Evolutionary conservation across 2,888 invertebrate species (phyloP).

Genomic region (Heteromurus nitidus): DNA sequence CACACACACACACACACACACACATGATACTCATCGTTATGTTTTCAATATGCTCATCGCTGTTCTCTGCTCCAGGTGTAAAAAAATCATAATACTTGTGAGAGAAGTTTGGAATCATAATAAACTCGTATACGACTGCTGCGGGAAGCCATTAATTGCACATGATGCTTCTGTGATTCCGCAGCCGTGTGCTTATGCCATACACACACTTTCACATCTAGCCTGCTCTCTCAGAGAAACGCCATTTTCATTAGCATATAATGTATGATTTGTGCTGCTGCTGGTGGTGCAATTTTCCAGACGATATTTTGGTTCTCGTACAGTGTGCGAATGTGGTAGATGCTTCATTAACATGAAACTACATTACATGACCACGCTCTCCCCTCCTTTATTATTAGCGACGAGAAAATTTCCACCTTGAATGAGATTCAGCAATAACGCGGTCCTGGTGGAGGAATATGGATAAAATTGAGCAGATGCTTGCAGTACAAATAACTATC

Average conservation of each 20-base stretch:
- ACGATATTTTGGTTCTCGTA: slow-evolving; percentile 36
- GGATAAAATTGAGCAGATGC: slow-evolving; percentile 16
- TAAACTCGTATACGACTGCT: slow-evolving; percentile 7
- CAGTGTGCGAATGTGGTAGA: slow-evolving; percentile 49
- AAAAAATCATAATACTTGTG: slow-evolving; percentile 1
- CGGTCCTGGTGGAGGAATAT: neutral
- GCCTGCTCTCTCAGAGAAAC: no score
- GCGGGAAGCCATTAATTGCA: slow-evolving; percentile 42
- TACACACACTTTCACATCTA: no score
- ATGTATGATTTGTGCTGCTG: slow-evolving; percentile 53
- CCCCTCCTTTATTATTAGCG: neutral
- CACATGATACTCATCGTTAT: no score
- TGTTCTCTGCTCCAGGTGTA: no score
- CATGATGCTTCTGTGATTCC: slow-evolving; percentile 41
- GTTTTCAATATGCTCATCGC: no score
- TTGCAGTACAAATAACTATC: neutral
- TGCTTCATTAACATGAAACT: slow-evolving; percentile 57
- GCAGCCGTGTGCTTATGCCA: slow-evolving; percentile 13
- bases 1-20: no score
- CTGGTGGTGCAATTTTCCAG: slow-evolving; percentile 33
- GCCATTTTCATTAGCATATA: slow-evolving; percentile 56
- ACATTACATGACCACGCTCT: neutral
- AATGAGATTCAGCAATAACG: slow-evolving; percentile 21
- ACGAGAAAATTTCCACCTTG: neutral
- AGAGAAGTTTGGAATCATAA: no score